Evolutionary conservation across 2,888 invertebrate genomes (phyloP).

Genomic region (Odontocerum albicorne): DNA sequence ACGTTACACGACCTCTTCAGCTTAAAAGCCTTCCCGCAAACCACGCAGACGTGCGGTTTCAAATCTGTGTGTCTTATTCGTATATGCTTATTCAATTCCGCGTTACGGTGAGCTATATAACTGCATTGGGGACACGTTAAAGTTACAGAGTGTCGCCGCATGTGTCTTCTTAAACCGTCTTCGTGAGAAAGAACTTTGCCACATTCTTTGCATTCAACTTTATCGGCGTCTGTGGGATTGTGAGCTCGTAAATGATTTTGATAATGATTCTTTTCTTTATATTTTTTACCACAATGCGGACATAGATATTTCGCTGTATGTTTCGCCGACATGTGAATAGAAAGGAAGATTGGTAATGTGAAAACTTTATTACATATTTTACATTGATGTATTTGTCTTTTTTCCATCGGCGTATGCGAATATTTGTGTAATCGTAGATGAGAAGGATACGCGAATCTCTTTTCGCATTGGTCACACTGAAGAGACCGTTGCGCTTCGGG

Average conservation of each 20-base stretch:
- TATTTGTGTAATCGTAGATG: conserved; percentile 33
- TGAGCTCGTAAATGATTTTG: conserved; percentile 37
- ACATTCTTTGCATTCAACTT: conserved; percentile 36
- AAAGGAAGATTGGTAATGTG: conserved; percentile 4
- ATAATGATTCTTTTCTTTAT: conserved; percentile 36
- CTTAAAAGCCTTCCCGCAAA: conserved; percentile 20
- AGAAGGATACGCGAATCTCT: conserved; percentile 33
- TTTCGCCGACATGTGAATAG: conserved; percentile 10
- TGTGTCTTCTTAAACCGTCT: conserved; percentile 20
- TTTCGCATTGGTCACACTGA: conserved; percentile 36
- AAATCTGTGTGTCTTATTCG: conserved; percentile 14
- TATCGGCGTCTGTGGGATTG: conserved; percentile 32
- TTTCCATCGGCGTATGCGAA: conserved; percentile 35
- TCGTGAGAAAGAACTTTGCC: conserved; percentile 9
- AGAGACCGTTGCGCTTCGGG: conserved; percentile 36
- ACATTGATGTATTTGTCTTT: conserved; percentile 34
- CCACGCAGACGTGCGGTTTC: conserved; percentile 19
- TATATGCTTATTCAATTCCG: conserved; percentile 11
- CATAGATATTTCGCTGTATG: conserved; percentile 32
- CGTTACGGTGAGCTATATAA: conserved; percentile 7
- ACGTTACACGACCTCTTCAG: conserved; percentile 13
- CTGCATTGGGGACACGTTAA: conserved; percentile 10
- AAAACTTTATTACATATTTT: conserved; percentile 37
- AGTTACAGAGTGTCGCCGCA: conserved; percentile 7
- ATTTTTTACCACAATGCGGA: conserved; percentile 36